Conservation (phyloP, 2,888 invertebrate species). For the Beris morrisii region DNA sequence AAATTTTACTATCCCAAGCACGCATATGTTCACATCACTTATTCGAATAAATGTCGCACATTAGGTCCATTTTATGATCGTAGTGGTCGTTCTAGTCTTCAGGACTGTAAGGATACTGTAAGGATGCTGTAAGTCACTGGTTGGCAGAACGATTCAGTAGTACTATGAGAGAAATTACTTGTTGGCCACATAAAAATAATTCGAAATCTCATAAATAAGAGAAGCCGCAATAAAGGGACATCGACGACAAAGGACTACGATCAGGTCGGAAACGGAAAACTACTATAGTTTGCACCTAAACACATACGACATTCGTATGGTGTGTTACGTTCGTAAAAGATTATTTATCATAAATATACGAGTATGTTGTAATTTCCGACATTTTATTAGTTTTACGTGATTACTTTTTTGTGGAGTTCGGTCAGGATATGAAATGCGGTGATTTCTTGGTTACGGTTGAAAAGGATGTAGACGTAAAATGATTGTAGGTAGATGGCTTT, state of each 20-base stretch:
- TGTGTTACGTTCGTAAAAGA: too few relatives aligned
- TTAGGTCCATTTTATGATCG: slow-evolving; percentile 35
- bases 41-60: slow-evolving; percentile 26
- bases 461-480: too few relatives aligned
- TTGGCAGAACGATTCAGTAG: background rate
- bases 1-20: slow-evolving; percentile 15
- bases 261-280: slow-evolving; percentile 10
- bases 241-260: slow-evolving; percentile 19
- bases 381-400: too few relatives aligned
- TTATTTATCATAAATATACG: too few relatives aligned
- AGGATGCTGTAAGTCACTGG: slow-evolving; percentile 3
- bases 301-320: too few relatives aligned
- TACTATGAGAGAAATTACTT: slow-evolving; percentile 20
- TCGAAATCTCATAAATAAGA: slow-evolving; percentile 38
- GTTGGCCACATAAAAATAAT: slow-evolving; percentile 37
- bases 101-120: too few relatives aligned
- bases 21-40: slow-evolving; percentile 23
- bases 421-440: too few relatives aligned
- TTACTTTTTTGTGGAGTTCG: too few relatives aligned
- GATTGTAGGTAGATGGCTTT: too few relatives aligned
- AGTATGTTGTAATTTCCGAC: too few relatives aligned
- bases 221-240: slow-evolving; percentile 35
- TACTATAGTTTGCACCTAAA: slow-evolving; percentile 28
- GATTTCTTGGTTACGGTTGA: too few relatives aligned
- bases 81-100: slow-evolving; percentile 13